Conservation (phyloP, 2,888 invertebrate genomes). For the Amphipyra tragopoginis region DNA sequence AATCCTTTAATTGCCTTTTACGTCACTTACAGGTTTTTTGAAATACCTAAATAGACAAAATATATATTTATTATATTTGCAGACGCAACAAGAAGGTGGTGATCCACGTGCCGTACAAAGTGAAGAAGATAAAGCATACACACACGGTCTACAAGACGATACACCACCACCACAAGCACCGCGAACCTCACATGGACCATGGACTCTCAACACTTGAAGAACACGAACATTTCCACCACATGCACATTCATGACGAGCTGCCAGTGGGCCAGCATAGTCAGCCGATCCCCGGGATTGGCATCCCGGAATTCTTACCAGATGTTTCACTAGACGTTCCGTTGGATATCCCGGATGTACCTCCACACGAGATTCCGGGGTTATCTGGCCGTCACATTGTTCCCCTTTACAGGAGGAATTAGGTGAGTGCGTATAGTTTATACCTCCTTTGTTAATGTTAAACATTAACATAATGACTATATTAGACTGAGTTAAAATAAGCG, state of each 20-base stretch:
- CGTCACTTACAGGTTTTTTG: not conserved
- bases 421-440: conserved; percentile 48
- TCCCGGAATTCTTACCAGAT: conserved; percentile 85
- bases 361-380: conserved; percentile 66
- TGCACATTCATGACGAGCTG: conserved; percentile 80
- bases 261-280: conserved; percentile 76
- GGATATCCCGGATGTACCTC: conserved; percentile 69
- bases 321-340: conserved; percentile 72
- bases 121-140: conserved; percentile 92
- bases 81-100: conserved; percentile 91
- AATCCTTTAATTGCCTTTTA: no score
- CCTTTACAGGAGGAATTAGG: conserved; percentile 72
- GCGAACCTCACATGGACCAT: conserved; percentile 73
- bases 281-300: conserved; percentile 76
- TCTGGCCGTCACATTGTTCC: conserved; percentile 73
- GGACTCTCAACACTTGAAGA: conserved; percentile 74
- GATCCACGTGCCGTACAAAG: conserved; percentile 92
- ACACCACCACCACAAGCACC: conserved; percentile 87
- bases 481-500: no score
- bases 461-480: no score
- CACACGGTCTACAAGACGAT: conserved; percentile 93
- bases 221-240: conserved; percentile 87
- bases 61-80: conserved; percentile 51
- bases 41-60: not conserved
- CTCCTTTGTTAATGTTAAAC: no score